These are phyloP conservation scores for Lasiurus cinereus DNA, from an alignment of 2,113 vertebrate species.

Conservation along the genomic window DNA sequence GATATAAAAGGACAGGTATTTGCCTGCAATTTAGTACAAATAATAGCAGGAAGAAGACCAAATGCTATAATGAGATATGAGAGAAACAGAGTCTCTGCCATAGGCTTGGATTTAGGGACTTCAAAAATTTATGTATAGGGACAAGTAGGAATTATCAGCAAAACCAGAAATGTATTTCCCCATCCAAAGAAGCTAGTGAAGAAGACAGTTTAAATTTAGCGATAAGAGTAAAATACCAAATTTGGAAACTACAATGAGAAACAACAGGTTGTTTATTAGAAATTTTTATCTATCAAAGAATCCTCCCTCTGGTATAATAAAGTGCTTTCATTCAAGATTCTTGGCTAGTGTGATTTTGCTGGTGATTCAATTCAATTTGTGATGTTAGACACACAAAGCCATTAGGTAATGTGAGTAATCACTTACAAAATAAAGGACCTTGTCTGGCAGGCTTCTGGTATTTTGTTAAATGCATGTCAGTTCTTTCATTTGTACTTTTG, in stretches of 20 bases:
- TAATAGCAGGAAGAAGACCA: not conserved
- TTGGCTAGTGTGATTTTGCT: not conserved
- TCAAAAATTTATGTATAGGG: not conserved
- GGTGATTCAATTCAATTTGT: not conserved
- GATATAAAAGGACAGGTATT: not conserved
- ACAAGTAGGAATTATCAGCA: fast-evolving
- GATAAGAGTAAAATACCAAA: not conserved
- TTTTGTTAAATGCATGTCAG: not conserved
- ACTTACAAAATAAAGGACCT: not conserved
- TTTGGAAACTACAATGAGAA: not conserved
- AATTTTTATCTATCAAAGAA: not conserved
- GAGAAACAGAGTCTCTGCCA: fast-evolving
- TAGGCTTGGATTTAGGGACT: not conserved
- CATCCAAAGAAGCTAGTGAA: not conserved
- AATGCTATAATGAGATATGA: not conserved
- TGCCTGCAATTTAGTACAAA: not conserved
- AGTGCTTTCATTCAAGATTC: not conserved
- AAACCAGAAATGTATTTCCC: not conserved
- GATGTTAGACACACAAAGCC: not conserved
- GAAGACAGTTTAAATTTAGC: not conserved
- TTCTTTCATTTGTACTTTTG: not conserved
- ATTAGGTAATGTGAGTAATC: not conserved
- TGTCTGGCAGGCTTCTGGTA: not conserved
- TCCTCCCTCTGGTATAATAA: not conserved
- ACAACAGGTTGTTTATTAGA: not conserved